These are phyloP conservation scores for Cryptosula pallasiana DNA, from an alignment of 2,888 invertebrate species.

Conservation along the genomic window DNA sequence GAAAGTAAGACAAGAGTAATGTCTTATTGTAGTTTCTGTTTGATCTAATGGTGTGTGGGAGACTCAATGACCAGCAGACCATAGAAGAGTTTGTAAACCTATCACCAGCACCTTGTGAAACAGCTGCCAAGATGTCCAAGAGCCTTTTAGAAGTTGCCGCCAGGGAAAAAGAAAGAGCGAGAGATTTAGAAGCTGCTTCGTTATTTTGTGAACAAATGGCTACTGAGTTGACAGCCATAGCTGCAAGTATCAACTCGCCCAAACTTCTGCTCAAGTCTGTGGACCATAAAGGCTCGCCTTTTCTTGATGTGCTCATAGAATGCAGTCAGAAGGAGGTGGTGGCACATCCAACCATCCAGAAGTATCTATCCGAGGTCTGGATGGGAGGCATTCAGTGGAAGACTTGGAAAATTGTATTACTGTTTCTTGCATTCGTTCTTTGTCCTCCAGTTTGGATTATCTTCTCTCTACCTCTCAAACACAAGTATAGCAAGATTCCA, in stretches of 20 bases:
- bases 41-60: conserved; percentile 95
- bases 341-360: conserved; percentile 93
- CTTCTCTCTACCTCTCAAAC: conserved; percentile 88
- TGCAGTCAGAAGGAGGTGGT: conserved; percentile 92
- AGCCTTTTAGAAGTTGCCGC: conserved; percentile 68
- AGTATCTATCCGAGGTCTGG: conserved; percentile 92
- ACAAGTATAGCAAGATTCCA: conserved; percentile 94
- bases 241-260: conserved; percentile 89
- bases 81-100: conserved; percentile 95
- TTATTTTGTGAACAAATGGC: conserved; percentile 97
- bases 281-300: conserved; percentile 87
- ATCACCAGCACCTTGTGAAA: conserved; percentile 98
- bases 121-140: conserved; percentile 93
- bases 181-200: conserved; percentile 89
- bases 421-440: conserved; percentile 73
- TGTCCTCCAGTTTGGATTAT: conserved; percentile 93
- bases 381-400: conserved; percentile 94
- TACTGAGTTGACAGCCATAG: conserved; percentile 85
- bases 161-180: conserved; percentile 95
- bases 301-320: conserved; percentile 92
- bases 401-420: conserved; percentile 83
- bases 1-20: no score
- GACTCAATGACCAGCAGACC: conserved; percentile 83
- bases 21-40: conserved; percentile 71
- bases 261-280: conserved; percentile 90